A percentile compares a stretch with the other conserved stretches of the same genome.
Conservation (phyloP, 2,888 invertebrate species). For the Epicampocera succincta region DNA sequence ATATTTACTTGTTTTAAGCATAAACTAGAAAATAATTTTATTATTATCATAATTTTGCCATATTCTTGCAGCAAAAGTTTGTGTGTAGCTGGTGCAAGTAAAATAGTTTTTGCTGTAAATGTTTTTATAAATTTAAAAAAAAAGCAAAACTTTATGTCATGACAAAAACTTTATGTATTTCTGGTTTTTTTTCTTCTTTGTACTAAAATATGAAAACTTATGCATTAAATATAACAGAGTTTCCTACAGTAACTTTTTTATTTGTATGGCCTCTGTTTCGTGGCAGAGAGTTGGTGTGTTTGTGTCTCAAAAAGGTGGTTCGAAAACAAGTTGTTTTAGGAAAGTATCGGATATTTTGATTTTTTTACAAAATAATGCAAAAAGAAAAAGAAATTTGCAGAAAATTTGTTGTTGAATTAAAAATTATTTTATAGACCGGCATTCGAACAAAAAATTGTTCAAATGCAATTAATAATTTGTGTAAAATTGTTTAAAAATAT, state of each 20-base stretch:
- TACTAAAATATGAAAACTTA: constrained; percentile 67
- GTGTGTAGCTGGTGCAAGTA: constrained; percentile 11
- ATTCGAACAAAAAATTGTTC: too few species aligned
- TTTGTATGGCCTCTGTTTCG: neutral
- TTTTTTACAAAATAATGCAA: too few species aligned
- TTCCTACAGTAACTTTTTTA: constrained; percentile 35
- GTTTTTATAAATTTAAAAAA: constrained; percentile 19
- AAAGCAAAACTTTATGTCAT: constrained; percentile 60
- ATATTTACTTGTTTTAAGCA: neutral
- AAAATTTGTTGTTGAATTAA: too few species aligned
- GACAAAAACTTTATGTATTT: constrained; percentile 54
- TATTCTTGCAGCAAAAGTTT: constrained; percentile 31
- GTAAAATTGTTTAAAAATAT: too few species aligned
- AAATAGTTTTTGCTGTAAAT: constrained; percentile 5
- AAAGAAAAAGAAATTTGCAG: too few species aligned
- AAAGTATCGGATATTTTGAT: too few species aligned
- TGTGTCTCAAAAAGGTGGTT: too few species aligned
- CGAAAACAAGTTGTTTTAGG: too few species aligned
- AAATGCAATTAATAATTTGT: too few species aligned
- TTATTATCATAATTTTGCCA: constrained; percentile 71
- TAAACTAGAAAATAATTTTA: constrained; percentile 71
- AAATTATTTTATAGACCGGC: too few species aligned
- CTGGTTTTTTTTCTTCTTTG: constrained; percentile 4
- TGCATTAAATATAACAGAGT: constrained; percentile 57
- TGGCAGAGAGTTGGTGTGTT: too few species aligned